Evolutionary conservation across 2,888 invertebrate genomes (phyloP).

Genomic region (Zhuqinia jingwanae): DNA sequence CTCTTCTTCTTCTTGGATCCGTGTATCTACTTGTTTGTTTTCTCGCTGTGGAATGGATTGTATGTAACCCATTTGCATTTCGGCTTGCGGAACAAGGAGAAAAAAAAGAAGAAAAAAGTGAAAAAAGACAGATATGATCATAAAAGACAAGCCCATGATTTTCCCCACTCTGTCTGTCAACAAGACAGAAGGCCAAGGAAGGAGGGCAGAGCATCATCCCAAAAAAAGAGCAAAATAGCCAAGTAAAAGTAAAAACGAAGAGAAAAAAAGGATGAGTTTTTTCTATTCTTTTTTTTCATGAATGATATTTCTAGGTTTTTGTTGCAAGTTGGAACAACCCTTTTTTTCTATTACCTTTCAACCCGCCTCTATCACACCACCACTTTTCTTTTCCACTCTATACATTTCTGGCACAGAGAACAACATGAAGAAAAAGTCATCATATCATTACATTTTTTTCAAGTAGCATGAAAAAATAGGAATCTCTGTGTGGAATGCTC

Average conservation of each 20-base stretch:
- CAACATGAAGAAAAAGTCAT: neutral
- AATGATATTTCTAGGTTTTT: too few relatives aligned
- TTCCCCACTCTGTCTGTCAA: conserved; percentile 32
- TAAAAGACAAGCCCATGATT: conserved; percentile 37
- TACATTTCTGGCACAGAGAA: conserved; percentile 4
- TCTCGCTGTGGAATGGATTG: too few relatives aligned
- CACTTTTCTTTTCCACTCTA: neutral
- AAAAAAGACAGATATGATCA: conserved; percentile 34
- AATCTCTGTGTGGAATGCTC: neutral
- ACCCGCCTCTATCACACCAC: too few relatives aligned
- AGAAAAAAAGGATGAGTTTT: neutral
- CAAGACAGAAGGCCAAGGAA: conserved; percentile 3
- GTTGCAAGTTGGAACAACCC: neutral
- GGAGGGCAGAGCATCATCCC: neutral
- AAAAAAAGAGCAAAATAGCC: neutral
- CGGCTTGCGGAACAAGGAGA: neutral
- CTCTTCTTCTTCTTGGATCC: neutral
- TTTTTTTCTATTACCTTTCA: neutral
- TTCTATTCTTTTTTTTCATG: neutral
- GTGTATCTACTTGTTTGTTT: neutral
- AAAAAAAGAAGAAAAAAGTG: conserved; percentile 19
- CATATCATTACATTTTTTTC: conserved; percentile 28
- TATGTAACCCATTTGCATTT: conserved; percentile 10
- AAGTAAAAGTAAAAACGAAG: neutral
- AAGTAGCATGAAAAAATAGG: neutral